A percentile compares a stretch with the other conserved stretches of the same genome.
Conservation (phyloP, 2,797 vertebrate genomes). For the Gambusia yucatana region DNA sequence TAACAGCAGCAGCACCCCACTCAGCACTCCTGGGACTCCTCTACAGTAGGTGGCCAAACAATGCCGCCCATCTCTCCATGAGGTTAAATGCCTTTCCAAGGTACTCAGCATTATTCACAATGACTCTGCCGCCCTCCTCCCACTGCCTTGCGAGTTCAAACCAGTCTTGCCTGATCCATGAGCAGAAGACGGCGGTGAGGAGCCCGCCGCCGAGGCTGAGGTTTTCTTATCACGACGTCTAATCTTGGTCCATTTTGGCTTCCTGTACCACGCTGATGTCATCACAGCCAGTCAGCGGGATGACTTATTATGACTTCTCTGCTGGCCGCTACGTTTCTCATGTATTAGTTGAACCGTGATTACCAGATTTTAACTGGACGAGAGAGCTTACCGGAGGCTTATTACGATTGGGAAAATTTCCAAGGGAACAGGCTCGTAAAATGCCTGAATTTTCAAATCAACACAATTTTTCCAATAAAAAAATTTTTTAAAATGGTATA, state of each 20-base stretch:
- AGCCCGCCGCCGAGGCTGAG: constrained; percentile 33
- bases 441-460: constrained; percentile 46
- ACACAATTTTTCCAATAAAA: constrained; percentile 62
- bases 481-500: constrained; percentile 52
- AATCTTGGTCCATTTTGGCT: constrained; percentile 43
- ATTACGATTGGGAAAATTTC: constrained; percentile 60
- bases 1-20: constrained; percentile 7
- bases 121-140: constrained; percentile 20
- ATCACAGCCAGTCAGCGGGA: constrained; percentile 37
- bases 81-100: constrained; percentile 28
- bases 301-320: constrained; percentile 37
- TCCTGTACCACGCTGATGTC: constrained; percentile 44
- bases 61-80: constrained; percentile 12
- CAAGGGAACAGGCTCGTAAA: constrained; percentile 44
- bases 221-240: constrained; percentile 35
- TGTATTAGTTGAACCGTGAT: constrained; percentile 43
- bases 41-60: constrained; percentile 19
- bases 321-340: constrained; percentile 35
- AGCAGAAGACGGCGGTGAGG: constrained; percentile 41
- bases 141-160: constrained; percentile 33
- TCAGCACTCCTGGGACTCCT: constrained; percentile 1
- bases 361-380: constrained; percentile 41
- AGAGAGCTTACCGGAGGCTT: constrained; percentile 45
- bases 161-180: constrained; percentile 31
- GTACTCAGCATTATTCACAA: constrained; percentile 29